phyloP scores from a whole-genome alignment of 2,113 vertebrate genomes.

The Mellivora capensis region DNA sequence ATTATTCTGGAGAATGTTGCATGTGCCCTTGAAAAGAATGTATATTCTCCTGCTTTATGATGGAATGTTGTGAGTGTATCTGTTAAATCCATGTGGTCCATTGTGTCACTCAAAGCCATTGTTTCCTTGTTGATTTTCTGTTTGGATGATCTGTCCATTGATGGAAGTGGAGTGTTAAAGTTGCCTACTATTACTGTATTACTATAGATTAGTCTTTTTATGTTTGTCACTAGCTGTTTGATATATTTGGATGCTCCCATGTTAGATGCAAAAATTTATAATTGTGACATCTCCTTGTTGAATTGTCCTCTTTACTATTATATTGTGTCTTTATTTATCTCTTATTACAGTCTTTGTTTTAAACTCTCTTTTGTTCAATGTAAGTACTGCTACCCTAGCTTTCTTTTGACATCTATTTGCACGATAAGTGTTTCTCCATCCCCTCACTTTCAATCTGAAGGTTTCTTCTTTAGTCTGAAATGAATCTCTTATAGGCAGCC shows the following conservation, averaged over 20 bases:
- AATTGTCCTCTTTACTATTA: background rate
- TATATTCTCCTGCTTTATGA: background rate
- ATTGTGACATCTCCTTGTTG: background rate
- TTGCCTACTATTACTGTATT: background rate
- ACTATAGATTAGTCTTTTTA: background rate
- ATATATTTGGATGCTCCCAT: background rate
- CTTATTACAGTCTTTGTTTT: background rate
- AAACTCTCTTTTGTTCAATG: background rate
- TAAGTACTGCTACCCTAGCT: background rate
- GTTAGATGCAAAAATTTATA: background rate
- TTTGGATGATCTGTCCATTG: background rate
- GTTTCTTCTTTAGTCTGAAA: background rate
- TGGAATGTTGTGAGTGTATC: background rate
- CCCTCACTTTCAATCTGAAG: background rate
- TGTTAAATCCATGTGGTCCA: background rate
- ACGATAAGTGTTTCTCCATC: background rate
- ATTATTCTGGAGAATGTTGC: background rate
- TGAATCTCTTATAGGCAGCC: background rate
- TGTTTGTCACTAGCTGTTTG: background rate
- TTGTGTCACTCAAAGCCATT: background rate
- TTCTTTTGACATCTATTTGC: background rate
- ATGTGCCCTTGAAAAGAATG: background rate
- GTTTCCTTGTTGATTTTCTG: background rate
- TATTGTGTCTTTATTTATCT: background rate
- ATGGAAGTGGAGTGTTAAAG: background rate